A percentile compares a stretch with the other conserved stretches of the same genome.
These are phyloP conservation scores for Eulacestoma nigropectus DNA, from an alignment of 2,113 vertebrate genomes.

Conservation along the genomic window DNA sequence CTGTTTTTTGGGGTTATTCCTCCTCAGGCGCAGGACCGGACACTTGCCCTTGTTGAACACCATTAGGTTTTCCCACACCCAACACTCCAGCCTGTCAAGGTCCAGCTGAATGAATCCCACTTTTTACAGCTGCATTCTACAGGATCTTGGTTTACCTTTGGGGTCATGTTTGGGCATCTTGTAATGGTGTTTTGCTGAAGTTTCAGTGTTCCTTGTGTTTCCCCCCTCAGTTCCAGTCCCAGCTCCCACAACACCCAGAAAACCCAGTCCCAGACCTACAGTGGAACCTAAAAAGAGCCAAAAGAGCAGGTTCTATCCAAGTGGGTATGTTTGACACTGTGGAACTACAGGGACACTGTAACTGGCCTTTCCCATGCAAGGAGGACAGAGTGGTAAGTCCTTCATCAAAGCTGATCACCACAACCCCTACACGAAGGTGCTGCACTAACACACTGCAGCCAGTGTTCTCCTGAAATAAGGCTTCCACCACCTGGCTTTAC, in stretches of 20 bases:
- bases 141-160: neutral
- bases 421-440: neutral
- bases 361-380: neutral
- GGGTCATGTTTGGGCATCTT: neutral
- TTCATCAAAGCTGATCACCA: neutral
- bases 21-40: neutral
- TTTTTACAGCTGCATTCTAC: neutral
- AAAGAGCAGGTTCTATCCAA: neutral
- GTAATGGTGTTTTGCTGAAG: neutral
- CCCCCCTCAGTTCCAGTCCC: neutral
- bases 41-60: neutral
- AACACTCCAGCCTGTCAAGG: neutral
- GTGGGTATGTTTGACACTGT: neutral
- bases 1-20: neutral
- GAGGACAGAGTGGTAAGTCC: neutral
- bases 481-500: neutral
- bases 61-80: neutral
- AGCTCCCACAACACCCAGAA: neutral
- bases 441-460: neutral
- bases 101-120: neutral
- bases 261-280: neutral
- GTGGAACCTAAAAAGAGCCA: neutral
- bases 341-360: neutral
- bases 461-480: neutral
- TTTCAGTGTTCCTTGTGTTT: neutral